Percentiles rank a stretch among this genome's conserved stretches.
phyloP scores from a whole-genome alignment of 2,888 invertebrate genomes.

The Xestobium rufovillosum region DNA sequence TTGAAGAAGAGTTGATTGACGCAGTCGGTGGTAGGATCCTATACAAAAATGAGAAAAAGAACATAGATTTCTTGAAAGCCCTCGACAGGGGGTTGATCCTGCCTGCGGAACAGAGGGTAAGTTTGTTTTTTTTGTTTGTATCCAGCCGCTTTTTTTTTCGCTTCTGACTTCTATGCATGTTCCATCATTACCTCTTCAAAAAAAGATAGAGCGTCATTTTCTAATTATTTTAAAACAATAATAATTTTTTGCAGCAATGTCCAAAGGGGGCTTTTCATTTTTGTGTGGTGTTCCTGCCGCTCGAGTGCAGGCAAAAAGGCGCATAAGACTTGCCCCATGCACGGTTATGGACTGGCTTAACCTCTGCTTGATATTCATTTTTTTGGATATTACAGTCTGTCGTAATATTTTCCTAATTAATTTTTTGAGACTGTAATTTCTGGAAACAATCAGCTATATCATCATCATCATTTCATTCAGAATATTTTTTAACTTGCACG shows the following conservation, averaged over 20 bases:
- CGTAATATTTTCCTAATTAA: too few species aligned
- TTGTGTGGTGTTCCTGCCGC: conserved; percentile 37
- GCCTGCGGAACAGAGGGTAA: conserved; percentile 91
- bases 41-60: conserved; percentile 49
- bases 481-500: not conserved
- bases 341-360: conserved; percentile 30
- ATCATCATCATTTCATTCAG: conserved; percentile 15
- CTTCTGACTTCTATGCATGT: too few species aligned
- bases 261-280: conserved; percentile 38
- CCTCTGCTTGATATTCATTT: too few species aligned
- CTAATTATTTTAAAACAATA: conserved; percentile 23
- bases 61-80: conserved; percentile 73
- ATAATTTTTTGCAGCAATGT: conserved; percentile 41
- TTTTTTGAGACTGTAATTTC: too few species aligned
- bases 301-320: conserved; percentile 37
- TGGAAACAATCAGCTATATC: conserved; percentile 17
- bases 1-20: conserved; percentile 66
- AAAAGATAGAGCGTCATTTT: conserved; percentile 1
- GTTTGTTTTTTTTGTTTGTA: conserved; percentile 43
- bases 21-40: conserved; percentile 64
- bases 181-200: not conserved
- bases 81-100: conserved; percentile 79
- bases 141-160: too few species aligned
- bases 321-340: conserved; percentile 35
- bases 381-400: too few species aligned